phyloP scores from a whole-genome alignment of 2,888 invertebrate species.

The Lutraria lutraria region DNA sequence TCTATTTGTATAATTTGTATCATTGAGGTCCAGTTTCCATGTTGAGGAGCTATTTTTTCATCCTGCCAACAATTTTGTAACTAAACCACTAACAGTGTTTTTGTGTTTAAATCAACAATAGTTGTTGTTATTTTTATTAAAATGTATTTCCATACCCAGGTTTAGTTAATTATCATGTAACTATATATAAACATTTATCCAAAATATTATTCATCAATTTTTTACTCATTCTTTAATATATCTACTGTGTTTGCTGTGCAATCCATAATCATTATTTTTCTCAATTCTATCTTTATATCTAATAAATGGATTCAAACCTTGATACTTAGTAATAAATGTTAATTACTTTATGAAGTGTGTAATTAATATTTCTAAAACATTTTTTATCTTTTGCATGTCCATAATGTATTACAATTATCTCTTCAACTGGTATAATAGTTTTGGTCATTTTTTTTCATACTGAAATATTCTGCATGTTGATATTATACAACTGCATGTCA shows the following conservation, averaged over 20 bases:
- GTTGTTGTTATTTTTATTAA: not conserved
- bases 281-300: not conserved
- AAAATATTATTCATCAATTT: not conserved
- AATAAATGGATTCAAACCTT: too few relatives aligned
- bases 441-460: not conserved
- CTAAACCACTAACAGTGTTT: not conserved
- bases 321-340: not conserved
- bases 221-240: not conserved
- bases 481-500: not conserved
- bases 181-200: not conserved
- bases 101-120: not conserved
- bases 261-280: not conserved
- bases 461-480: conserved; percentile 8
- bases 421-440: not conserved
- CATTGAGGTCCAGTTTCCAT: too few relatives aligned
- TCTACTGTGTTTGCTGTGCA: not conserved
- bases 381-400: not conserved
- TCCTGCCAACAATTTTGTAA: not conserved
- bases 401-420: not conserved
- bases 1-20: too few relatives aligned
- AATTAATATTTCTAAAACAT: not conserved
- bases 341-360: not conserved
- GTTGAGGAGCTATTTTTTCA: not conserved
- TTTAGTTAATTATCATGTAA: not conserved
- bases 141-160: not conserved